phyloP scores from a whole-genome alignment of 2,113 vertebrate species.

The Poicephalus gulielmi region DNA sequence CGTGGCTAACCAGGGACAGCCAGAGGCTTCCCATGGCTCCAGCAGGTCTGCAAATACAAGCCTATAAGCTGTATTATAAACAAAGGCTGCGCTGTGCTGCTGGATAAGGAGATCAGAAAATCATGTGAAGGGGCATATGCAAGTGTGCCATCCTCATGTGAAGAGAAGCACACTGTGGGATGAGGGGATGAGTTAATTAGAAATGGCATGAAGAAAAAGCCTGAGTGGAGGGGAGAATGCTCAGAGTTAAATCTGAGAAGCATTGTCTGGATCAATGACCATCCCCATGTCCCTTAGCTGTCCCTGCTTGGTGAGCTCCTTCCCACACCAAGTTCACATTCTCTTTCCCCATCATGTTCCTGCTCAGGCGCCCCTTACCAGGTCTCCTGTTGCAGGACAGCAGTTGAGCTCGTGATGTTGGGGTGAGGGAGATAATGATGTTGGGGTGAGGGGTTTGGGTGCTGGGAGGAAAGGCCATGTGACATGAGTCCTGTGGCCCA shows the following conservation, averaged over 20 bases:
- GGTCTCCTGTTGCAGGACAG: neutral
- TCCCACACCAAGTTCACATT: neutral
- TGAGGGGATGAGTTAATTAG: neutral
- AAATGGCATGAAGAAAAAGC: neutral
- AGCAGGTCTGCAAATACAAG: neutral
- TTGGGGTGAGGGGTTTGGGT: neutral
- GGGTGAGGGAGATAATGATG: neutral
- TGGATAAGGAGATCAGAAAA: neutral
- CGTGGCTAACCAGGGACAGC: rapidly evolving
- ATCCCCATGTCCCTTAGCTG: neutral
- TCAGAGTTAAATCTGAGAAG: neutral
- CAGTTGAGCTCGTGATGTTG: neutral
- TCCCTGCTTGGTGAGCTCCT: neutral
- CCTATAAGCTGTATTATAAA: neutral
- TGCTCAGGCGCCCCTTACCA: neutral
- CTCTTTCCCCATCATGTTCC: neutral
- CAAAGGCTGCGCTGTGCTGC: neutral
- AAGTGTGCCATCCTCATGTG: neutral
- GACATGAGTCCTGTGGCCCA: neutral
- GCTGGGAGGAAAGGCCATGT: neutral
- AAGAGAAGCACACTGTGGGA: neutral
- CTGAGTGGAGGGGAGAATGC: neutral
- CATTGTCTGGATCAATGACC: rapidly evolving
- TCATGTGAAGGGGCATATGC: neutral
- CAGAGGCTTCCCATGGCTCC: neutral